These are phyloP conservation scores for Caenorhabditis doughertyi DNA, from an alignment of 2,888 invertebrate genomes.

Conservation along the genomic window DNA sequence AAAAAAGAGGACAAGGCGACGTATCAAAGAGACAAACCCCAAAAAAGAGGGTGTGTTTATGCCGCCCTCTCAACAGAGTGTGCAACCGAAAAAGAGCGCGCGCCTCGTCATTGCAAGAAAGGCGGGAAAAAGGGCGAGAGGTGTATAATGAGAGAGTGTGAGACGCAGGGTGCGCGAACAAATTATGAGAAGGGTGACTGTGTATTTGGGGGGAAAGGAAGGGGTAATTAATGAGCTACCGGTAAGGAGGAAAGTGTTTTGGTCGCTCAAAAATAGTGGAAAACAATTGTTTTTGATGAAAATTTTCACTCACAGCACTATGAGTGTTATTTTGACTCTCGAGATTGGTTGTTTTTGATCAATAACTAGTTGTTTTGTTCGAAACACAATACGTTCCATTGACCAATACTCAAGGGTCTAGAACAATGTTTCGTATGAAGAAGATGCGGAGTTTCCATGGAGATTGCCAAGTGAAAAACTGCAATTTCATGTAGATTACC, in stretches of 20 bases:
- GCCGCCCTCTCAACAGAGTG: slow-evolving; percentile 24
- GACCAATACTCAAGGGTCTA: no score
- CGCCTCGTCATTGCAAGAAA: slow-evolving; percentile 21
- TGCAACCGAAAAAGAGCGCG: slow-evolving; percentile 51
- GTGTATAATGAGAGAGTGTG: slow-evolving; percentile 28
- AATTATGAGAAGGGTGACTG: slow-evolving; percentile 30
- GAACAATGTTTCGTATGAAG: no score
- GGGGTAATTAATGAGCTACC: neutral
- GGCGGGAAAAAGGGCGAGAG: slow-evolving; percentile 28
- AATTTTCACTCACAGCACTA: neutral
- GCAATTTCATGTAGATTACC: no score
- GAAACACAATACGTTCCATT: neutral
- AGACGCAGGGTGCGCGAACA: neutral
- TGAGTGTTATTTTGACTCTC: slow-evolving; percentile 10
- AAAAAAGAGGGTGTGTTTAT: slow-evolving; percentile 9
- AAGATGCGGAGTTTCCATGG: no score
- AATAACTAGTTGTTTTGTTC: slow-evolving; percentile 1
- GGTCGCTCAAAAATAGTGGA: slow-evolving; percentile 9
- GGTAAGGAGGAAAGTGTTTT: neutral
- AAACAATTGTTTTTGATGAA: neutral
- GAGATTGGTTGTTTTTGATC: slow-evolving; percentile 13
- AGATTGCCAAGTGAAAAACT: no score
- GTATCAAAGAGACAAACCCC: slow-evolving; percentile 27
- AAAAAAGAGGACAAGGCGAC: slow-evolving; percentile 14
- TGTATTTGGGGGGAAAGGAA: neutral